Percentiles rank a stretch among this genome's conserved stretches.
phyloP scores from a whole-genome alignment of 2,113 vertebrate species.

The Cinclus mexicanus region DNA sequence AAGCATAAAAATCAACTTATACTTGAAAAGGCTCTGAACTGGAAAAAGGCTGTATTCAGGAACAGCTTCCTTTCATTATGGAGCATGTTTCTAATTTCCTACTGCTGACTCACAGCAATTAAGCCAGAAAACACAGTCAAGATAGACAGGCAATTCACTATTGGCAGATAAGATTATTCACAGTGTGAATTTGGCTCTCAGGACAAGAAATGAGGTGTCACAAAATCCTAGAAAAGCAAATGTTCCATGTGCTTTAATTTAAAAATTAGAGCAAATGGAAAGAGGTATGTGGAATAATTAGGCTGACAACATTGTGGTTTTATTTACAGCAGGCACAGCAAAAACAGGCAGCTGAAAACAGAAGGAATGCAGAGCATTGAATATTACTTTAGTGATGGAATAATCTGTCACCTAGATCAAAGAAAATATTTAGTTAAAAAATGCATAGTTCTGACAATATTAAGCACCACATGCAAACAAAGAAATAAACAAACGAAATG shows the following conservation, averaged over 20 bases:
- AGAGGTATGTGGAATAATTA: neutral
- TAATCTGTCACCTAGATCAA: neutral
- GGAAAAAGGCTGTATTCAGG: neutral
- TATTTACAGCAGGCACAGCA: neutral
- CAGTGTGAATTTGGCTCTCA: neutral
- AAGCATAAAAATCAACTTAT: conserved; percentile 26
- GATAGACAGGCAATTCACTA: neutral
- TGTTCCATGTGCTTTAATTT: neutral
- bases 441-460: neutral
- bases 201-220: neutral
- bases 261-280: conserved; percentile 1
- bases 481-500: neutral
- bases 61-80: neutral
- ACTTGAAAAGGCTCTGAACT: neutral
- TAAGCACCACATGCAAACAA: neutral
- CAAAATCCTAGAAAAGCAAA: neutral
- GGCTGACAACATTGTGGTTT: neutral
- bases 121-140: neutral
- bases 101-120: conserved; percentile 48
- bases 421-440: neutral
- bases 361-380: neutral
- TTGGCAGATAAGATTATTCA: conserved; percentile 1
- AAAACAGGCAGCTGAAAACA: neutral
- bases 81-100: conserved; percentile 3
- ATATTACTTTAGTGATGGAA: neutral